Conservation (phyloP, 2,888 invertebrate genomes). For the Lissocephala sabroskyi region DNA sequence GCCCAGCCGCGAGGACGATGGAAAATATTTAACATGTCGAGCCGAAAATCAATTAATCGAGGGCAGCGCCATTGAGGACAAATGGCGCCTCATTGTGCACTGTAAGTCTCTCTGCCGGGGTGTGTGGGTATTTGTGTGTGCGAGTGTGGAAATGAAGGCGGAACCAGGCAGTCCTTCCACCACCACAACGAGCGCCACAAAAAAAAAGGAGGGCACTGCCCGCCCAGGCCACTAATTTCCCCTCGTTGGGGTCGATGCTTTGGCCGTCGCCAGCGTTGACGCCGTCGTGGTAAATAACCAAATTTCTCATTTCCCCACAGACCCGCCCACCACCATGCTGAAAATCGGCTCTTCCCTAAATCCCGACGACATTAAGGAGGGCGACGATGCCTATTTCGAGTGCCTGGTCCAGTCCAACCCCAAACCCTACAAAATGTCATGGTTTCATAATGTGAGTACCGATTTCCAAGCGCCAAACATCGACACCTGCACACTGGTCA, state of each 20-base stretch:
- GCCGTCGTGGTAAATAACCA: neutral
- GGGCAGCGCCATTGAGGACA: slow-evolving; percentile 88
- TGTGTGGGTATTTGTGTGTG: neutral
- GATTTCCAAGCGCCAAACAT: too few relatives aligned
- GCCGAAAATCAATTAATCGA: slow-evolving; percentile 90
- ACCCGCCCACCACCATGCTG: slow-evolving; percentile 84
- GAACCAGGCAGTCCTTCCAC: neutral
- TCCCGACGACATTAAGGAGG: slow-evolving; percentile 90
- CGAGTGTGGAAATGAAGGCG: neutral
- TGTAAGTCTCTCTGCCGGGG: slow-evolving; percentile 78
- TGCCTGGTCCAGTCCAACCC: slow-evolving; percentile 89
- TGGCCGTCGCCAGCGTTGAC: neutral
- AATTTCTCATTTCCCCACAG: too few relatives aligned
- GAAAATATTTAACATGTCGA: slow-evolving; percentile 89
- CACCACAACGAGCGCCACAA: too few relatives aligned
- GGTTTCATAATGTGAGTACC: slow-evolving; percentile 89
- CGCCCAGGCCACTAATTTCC: neutral
- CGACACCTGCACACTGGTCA: too few relatives aligned
- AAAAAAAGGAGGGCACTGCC: neutral
- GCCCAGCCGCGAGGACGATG: slow-evolving; percentile 89
- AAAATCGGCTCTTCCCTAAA: slow-evolving; percentile 89
- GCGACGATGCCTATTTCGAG: slow-evolving; percentile 91
- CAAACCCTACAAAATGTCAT: slow-evolving; percentile 85
- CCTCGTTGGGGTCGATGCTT: neutral
- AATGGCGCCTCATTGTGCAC: slow-evolving; percentile 89